These are phyloP conservation scores for Cotesia chilonis DNA, from an alignment of 1,140 invertebrate species.

Conservation along the genomic window DNA sequence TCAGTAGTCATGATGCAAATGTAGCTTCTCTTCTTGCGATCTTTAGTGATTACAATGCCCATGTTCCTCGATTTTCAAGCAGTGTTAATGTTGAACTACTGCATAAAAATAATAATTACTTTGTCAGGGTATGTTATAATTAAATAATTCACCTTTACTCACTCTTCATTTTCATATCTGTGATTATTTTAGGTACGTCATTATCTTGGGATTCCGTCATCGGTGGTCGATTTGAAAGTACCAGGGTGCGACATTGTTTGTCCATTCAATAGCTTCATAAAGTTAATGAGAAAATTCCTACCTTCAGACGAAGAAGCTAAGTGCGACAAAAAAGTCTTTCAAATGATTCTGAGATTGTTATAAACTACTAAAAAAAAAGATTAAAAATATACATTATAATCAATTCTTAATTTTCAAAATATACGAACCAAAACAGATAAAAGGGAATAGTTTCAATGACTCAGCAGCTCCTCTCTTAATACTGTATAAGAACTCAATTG, in stretches of 20 bases:
- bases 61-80: slow-evolving; percentile 68
- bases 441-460: too few species aligned
- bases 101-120: slow-evolving; percentile 36
- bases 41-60: slow-evolving; percentile 71
- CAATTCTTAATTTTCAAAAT: too few species aligned
- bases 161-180: not conserved
- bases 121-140: slow-evolving; percentile 42
- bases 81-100: slow-evolving; percentile 60
- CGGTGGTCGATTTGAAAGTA: slow-evolving; percentile 45
- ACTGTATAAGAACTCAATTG: too few species aligned
- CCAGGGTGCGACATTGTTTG: slow-evolving; percentile 51
- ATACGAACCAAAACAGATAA: too few species aligned
- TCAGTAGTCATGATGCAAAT: slow-evolving; percentile 77
- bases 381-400: too few species aligned
- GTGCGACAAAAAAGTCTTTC: slow-evolving; percentile 35
- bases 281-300: slow-evolving; percentile 47
- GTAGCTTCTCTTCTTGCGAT: slow-evolving; percentile 72
- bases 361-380: too few species aligned
- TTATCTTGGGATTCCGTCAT: slow-evolving; percentile 36
- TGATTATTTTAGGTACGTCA: slow-evolving; percentile 26
- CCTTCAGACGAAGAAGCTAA: slow-evolving; percentile 40
- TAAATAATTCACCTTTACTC: too few species aligned
- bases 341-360: too few species aligned
- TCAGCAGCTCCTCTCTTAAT: too few species aligned
- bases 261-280: slow-evolving; percentile 52